Percentiles rank a stretch among this genome's conserved stretches.
phyloP scores from a whole-genome alignment of 2,888 invertebrate genomes.

The Parnassius mnemosyne region DNA sequence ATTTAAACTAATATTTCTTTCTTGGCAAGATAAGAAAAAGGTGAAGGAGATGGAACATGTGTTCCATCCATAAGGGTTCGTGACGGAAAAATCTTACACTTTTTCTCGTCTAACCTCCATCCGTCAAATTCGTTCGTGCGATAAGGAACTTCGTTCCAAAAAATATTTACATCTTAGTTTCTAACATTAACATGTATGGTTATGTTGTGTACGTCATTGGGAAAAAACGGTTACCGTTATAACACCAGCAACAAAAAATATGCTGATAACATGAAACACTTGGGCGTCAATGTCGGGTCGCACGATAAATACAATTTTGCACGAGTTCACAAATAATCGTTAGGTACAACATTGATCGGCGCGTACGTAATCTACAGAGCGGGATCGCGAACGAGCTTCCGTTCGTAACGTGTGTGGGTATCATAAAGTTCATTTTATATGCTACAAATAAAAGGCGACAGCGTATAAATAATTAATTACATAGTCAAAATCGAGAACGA shows the following conservation, averaged over 20 bases:
- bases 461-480: constrained; percentile 22
- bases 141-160: too few species aligned
- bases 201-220: too few species aligned
- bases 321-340: constrained; percentile 12
- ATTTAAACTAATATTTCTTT: too few species aligned
- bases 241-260: not conserved
- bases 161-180: too few species aligned
- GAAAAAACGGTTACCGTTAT: not conserved
- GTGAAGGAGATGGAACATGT: too few species aligned
- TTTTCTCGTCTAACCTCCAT: too few species aligned
- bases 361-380: constrained; percentile 49
- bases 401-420: constrained; percentile 39
- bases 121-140: too few species aligned
- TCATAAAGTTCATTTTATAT: constrained; percentile 37
- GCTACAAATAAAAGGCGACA: constrained; percentile 37
- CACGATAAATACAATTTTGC: constrained; percentile 10
- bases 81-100: too few species aligned
- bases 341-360: constrained; percentile 14
- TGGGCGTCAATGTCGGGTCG: constrained; percentile 15
- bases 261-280: not conserved
- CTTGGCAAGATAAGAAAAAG: too few species aligned
- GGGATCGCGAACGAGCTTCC: constrained; percentile 57
- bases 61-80: too few species aligned
- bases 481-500: too few species aligned
- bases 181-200: too few species aligned